Evolutionary conservation across 53 echinoderm and acorn worm genomes (phyloP).

Genomic region (Temnopleurus reevesii): DNA sequence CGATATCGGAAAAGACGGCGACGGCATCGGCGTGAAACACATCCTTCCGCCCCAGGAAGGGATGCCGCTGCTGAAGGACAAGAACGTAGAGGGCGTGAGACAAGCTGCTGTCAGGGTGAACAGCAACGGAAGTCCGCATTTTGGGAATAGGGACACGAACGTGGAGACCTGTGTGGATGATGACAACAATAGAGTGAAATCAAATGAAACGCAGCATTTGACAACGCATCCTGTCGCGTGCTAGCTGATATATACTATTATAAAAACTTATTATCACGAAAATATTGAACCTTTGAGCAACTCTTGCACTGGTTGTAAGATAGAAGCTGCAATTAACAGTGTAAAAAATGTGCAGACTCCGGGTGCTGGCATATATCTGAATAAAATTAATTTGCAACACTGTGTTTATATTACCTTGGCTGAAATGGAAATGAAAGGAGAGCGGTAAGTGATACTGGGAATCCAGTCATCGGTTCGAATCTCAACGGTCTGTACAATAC

Average conservation of each 20-base stretch:
- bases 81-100: background rate
- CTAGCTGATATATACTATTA: background rate
- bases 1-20: background rate
- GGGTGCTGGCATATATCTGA: background rate
- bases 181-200: background rate
- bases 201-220: constrained; percentile 39
- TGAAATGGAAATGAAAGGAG: background rate
- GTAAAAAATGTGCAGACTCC: background rate
- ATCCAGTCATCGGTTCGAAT: background rate
- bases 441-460: background rate
- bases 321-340: background rate
- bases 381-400: background rate
- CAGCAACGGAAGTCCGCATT: constrained; percentile 19
- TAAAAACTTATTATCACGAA: background rate
- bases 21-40: background rate
- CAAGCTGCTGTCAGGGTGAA: background rate
- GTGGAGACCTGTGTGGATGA: background rate
- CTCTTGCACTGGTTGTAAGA: constrained; percentile 1
- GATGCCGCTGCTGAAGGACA: constrained; percentile 17
- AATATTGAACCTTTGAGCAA: background rate
- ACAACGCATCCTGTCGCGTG: background rate
- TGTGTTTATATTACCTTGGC: background rate
- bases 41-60: constrained; percentile 29
- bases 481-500: background rate
- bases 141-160: background rate